Evolutionary conservation across 2,888 invertebrate genomes (phyloP).

Genomic region (Tetropium fuscum): DNA sequence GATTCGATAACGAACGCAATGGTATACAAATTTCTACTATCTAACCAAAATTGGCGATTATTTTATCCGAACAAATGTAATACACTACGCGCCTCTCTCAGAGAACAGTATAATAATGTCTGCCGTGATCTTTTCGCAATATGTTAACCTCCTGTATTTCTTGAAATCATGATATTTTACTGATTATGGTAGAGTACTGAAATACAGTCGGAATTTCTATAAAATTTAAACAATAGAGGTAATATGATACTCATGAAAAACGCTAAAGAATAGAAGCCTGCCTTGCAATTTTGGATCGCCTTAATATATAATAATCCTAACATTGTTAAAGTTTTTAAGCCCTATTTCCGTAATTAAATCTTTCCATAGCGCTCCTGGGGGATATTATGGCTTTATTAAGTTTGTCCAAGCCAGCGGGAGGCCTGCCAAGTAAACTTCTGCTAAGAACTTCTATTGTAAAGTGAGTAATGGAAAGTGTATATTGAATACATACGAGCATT

Average conservation of each 20-base stretch:
- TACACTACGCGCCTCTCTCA: too few species aligned
- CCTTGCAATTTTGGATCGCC: constrained; percentile 17
- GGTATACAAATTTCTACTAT: too few species aligned
- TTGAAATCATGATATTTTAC: too few species aligned
- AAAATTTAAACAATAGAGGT: constrained; percentile 4
- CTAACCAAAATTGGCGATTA: too few species aligned
- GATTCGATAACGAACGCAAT: too few species aligned
- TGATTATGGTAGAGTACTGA: too few species aligned
- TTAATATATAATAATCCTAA: constrained; percentile 52
- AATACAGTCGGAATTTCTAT: too few species aligned
- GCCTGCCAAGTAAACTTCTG: constrained; percentile 12
- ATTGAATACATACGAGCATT: constrained; percentile 19
- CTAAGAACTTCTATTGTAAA: constrained; percentile 12
- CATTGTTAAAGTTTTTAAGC: constrained; percentile 63
- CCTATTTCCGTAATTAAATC: constrained; percentile 62
- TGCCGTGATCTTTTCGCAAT: too few species aligned
- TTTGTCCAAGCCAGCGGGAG: constrained; percentile 51
- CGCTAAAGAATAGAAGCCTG: constrained; percentile 10
- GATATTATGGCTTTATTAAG: constrained; percentile 59
- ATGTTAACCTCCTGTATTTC: too few species aligned
- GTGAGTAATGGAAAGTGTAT: constrained; percentile 20
- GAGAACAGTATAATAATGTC: too few species aligned
- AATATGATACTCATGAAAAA: neutral
- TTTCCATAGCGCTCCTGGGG: constrained; percentile 45
- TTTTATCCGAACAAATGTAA: too few species aligned